These are phyloP conservation scores for Lichenostomus cassidix DNA, from an alignment of 2,113 vertebrate genomes.

Conservation along the genomic window DNA sequence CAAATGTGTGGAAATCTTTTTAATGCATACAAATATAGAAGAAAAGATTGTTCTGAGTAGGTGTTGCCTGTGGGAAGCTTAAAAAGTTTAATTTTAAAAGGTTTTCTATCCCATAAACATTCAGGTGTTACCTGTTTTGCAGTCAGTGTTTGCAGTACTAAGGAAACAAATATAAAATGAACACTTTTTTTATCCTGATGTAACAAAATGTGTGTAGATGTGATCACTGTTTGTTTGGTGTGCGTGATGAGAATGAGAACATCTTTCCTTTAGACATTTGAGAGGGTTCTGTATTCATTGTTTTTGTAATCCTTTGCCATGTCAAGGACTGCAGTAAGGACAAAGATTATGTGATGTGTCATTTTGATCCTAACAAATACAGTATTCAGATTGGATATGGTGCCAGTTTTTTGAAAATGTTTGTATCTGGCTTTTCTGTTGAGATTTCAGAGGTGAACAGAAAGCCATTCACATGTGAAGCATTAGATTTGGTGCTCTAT, in stretches of 20 bases:
- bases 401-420: rapidly evolving
- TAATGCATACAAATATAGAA: neutral
- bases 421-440: neutral
- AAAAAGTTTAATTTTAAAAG: neutral
- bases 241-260: neutral
- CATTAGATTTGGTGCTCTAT: neutral
- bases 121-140: neutral
- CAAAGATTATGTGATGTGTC: neutral
- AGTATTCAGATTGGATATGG: neutral
- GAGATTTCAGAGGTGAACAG: neutral
- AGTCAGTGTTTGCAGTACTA: neutral
- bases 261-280: neutral
- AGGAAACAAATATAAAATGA: neutral
- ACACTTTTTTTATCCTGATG: neutral
- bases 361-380: neutral
- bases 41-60: neutral
- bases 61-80: neutral
- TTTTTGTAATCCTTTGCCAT: neutral
- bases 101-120: neutral
- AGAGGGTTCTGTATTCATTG: neutral
- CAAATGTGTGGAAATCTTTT: neutral
- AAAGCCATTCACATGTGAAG: neutral
- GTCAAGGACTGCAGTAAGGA: neutral
- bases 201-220: neutral
- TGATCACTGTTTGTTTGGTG: neutral